Evolutionary conservation across 2,888 invertebrate species (phyloP).

Genomic region (Melinaea marsaeus): DNA sequence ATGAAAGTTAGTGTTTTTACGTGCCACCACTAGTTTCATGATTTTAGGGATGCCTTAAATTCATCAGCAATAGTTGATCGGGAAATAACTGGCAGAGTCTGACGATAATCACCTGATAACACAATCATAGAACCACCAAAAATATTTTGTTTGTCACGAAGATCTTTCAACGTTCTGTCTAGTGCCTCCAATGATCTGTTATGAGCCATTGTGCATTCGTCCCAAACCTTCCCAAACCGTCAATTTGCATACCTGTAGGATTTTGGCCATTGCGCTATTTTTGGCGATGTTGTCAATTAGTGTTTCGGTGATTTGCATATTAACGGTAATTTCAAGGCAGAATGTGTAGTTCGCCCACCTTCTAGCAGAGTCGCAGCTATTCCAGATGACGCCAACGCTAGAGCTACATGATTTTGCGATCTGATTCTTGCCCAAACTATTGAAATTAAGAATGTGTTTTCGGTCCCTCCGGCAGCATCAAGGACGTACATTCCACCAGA

Average conservation of each 20-base stretch:
- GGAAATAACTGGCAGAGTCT: slow-evolving; percentile 39
- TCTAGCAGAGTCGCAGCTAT: too few species aligned
- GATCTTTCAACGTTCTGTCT: too few species aligned
- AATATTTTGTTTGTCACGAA: slow-evolving; percentile 25
- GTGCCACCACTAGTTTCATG: slow-evolving; percentile 35
- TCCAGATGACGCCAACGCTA: slow-evolving; percentile 26
- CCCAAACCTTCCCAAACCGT: too few species aligned
- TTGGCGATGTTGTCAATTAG: too few species aligned
- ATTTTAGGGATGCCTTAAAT: slow-evolving; percentile 38
- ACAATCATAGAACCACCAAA: slow-evolving; percentile 36
- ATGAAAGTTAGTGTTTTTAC: slow-evolving; percentile 36
- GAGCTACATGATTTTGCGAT: slow-evolving; percentile 32
- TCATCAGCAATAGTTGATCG: slow-evolving; percentile 37
- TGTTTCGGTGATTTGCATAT: too few species aligned
- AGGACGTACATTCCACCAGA: slow-evolving; percentile 35
- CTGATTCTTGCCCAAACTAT: slow-evolving; percentile 36
- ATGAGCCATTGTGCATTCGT: too few species aligned
- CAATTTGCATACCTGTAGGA: too few species aligned
- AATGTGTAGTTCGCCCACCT: too few species aligned
- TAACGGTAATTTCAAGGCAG: too few species aligned
- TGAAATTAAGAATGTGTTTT: slow-evolving; percentile 36
- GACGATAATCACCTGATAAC: slow-evolving; percentile 41
- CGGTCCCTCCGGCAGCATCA: slow-evolving; percentile 32
- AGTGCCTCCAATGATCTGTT: too few species aligned
- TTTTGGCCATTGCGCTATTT: too few species aligned